Base-by-base conservation (phyloP, 2,888 invertebrate genomes). In the Meloe dianella region DNA sequence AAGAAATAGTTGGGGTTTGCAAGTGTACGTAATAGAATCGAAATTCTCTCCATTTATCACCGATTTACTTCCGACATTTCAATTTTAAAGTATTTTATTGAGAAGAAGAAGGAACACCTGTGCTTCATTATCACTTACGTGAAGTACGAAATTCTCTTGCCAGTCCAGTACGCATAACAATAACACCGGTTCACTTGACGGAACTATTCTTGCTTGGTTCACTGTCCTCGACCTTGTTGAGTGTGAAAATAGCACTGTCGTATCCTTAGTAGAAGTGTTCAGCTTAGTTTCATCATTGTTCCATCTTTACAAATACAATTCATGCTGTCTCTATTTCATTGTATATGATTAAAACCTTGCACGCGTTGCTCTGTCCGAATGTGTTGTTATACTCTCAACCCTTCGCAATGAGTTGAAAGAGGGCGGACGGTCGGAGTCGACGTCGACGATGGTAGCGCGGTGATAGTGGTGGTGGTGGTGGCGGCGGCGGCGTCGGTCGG, bases 401-500 rank as follows among this genome's bases (percentile, higher is more conserved):
- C 76, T 75, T 73, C 71, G 59, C 65, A 63, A 69, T 58, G 59
- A 66, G 70, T 57, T 61, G 32, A n/a, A 51, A 61, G 65, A 64
- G 67, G 63, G 70, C 27, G 63, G 65, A 29, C 20, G 20, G 20
- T 12, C 14, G 14, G 24, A 35, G 24, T 35, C 60, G 51, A 51
- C 60, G 24, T 24, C n/a, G 41, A 51, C 47, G n/a, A 10, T 22
- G 20, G 30, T 20, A 32, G 12, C 8, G 32, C n/a, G n/a, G 29
- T 30, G 54, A 30, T 27, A 54, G 61, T 17, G 47, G 30, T 30
- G 75, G 75, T 75, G 75, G 75, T 74, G 64, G 68, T 72, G 66
- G 70, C 69, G 73, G 74, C 65, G 73, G 75, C 76, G 69, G 70
- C 72, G 70, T 73, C 72, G 75, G 74, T 69, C 73, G 70, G 70